Conservation (phyloP, 2,888 invertebrate genomes). For the Panzeria rudis region DNA sequence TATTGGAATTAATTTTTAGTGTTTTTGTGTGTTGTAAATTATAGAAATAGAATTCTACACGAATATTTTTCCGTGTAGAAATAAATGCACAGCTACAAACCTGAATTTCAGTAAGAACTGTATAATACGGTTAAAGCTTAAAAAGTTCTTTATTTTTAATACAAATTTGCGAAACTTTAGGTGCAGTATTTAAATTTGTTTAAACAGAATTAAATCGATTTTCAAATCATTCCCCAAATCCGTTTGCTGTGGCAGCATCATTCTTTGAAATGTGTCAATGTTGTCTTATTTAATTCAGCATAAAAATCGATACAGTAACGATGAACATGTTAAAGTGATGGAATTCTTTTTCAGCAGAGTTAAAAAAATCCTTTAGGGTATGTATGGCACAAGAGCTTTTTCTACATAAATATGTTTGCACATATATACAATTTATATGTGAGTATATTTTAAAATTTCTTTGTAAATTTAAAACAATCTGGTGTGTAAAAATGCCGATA, state of each 20-base stretch:
- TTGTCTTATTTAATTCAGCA: conserved; percentile 42
- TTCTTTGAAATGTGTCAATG: conserved; percentile 43
- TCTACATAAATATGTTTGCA: not conserved
- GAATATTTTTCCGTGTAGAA: too few species aligned
- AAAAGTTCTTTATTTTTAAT: too few species aligned
- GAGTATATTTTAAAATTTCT: not conserved
- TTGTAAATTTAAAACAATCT: conserved; percentile 19
- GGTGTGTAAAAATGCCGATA: conserved; percentile 1
- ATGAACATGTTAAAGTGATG: conserved; percentile 9
- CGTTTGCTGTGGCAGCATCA: not conserved
- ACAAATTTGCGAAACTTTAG: too few species aligned
- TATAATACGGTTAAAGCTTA: too few species aligned
- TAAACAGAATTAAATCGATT: conserved; percentile 14
- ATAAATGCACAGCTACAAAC: too few species aligned
- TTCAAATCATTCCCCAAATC: conserved; percentile 6
- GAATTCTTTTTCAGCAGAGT: not conserved
- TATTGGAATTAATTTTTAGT: too few species aligned
- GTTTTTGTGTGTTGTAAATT: too few species aligned
- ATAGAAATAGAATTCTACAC: too few species aligned
- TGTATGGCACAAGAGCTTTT: not conserved
- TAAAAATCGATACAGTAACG: conserved; percentile 48
- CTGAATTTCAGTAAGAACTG: too few species aligned
- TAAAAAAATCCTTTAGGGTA: not conserved
- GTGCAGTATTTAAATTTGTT: not conserved
- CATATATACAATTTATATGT: not conserved